Base-by-base conservation (phyloP, 2,797 vertebrate genomes). In the Takifugu rubripes region DNA sequence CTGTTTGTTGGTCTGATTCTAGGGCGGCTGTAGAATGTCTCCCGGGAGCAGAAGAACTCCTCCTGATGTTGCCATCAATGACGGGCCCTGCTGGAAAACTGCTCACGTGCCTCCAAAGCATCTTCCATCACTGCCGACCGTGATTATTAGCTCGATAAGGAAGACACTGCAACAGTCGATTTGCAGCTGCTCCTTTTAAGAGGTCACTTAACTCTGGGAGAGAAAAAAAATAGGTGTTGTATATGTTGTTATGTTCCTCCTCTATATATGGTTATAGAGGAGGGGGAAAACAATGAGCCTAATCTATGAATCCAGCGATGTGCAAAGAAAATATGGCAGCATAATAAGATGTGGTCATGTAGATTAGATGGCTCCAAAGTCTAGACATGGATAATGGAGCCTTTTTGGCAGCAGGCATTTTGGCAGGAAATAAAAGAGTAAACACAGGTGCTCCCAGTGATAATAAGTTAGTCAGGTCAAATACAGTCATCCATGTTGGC, bases 161-260 rank as follows among this genome's bases (percentile, higher is more conserved):
- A 54, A 51, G 46, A 14, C 25, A 59, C 14, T 16, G 4, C 31
- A 7, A 5, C 49, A 47, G 49, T 58, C 49, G 6, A 54, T 66
- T 66, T 49, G 49, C 44, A 64, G 31, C 17, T 25, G 11, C 31
- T 53, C 11, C 44, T 49, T 59, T 52, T 64, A 68, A 54, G 53
- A 29, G 44, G 17, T 53, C 25, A 59, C 54, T 79, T 62, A 61
- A 42, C 15, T 25, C 44, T 52, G 50, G 25, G 49, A 24, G 16
- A 51, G 31, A n/a, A 29, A 46, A 57, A 52, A 50, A 48, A 5
- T 3, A 66, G 55, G 4, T 40, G 15, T 52, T 9, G 11, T 14
- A 25, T 44, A 36, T 56, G 27, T 26, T 24, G 21, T 21, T 21
- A 21, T 21, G 21, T 21, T 21, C 21, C 1, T 21, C 1, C 21